Evolutionary conservation across 2,797 vertebrate genomes (phyloP).

Genomic region (Enoplosus armatus): DNA sequence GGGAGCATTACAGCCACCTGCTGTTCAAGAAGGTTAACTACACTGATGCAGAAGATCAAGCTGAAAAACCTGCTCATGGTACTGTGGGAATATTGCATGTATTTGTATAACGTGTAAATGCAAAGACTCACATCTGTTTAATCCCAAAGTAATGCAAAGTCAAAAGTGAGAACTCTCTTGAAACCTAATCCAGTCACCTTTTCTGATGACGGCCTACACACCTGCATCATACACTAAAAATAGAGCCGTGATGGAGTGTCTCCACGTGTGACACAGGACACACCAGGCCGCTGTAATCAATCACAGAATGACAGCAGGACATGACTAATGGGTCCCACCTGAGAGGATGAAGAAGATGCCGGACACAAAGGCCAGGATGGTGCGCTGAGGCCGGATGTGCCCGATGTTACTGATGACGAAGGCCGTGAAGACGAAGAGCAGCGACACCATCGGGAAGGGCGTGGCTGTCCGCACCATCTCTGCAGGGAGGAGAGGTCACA

Average conservation of each 20-base stretch:
- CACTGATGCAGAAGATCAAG: slow-evolving; percentile 37
- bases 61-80: not conserved
- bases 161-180: slow-evolving; percentile 19
- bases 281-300: slow-evolving; percentile 60
- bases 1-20: slow-evolving; percentile 71
- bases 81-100: not conserved
- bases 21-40: slow-evolving; percentile 65
- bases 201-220: slow-evolving; percentile 38
- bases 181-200: slow-evolving; percentile 28
- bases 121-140: not conserved
- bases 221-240: slow-evolving; percentile 61
- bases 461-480: slow-evolving; percentile 95
- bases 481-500: slow-evolving; percentile 65
- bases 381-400: slow-evolving; percentile 95
- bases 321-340: slow-evolving; percentile 79
- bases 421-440: slow-evolving; percentile 95
- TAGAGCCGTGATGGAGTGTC: slow-evolving; percentile 61
- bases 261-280: slow-evolving; percentile 64
- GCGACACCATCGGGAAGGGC: slow-evolving; percentile 94
- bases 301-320: slow-evolving; percentile 53
- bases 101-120: not conserved
- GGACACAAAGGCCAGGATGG: slow-evolving; percentile 94
- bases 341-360: slow-evolving; percentile 98
- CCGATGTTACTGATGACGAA: slow-evolving; percentile 98
- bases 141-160: slow-evolving; percentile 9